These are phyloP conservation scores for Herpailurus yagouaroundi DNA, from an alignment of 2,113 vertebrate species.

Conservation along the genomic window DNA sequence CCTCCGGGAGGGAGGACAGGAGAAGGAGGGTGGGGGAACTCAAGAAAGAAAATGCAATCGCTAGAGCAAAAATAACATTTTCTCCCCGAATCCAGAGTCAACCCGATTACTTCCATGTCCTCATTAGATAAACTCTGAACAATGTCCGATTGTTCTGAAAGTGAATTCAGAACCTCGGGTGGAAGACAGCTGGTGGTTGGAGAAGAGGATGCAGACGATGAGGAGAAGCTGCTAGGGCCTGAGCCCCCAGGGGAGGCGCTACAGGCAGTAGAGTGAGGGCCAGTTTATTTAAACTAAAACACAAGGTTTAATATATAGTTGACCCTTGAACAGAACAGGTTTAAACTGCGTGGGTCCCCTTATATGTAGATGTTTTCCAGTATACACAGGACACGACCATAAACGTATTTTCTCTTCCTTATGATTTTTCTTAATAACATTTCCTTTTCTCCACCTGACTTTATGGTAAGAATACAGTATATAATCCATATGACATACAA, in stretches of 20 bases:
- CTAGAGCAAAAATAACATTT: neutral
- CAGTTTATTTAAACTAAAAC: neutral
- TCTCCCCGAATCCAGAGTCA: neutral
- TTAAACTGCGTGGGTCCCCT: neutral
- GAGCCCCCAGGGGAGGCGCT: fast-evolving
- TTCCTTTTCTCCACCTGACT: neutral
- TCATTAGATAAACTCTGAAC: neutral
- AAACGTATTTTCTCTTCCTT: neutral
- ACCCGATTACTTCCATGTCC: neutral
- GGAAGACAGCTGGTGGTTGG: neutral
- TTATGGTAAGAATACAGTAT: neutral
- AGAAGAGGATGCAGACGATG: neutral
- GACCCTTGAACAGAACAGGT: neutral
- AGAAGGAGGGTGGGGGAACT: fast-evolving
- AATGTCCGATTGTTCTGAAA: neutral
- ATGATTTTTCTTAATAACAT: neutral
- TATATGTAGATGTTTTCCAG: neutral
- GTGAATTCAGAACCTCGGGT: neutral
- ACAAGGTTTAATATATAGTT: neutral
- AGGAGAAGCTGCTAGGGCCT: fast-evolving
- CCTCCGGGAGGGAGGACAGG: neutral
- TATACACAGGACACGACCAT: neutral
- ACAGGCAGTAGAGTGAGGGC: neutral
- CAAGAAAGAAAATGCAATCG: neutral
- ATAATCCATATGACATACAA: neutral